Conservation (phyloP, 2,888 invertebrate species). For the Pseudeuparius sepicola region DNA sequence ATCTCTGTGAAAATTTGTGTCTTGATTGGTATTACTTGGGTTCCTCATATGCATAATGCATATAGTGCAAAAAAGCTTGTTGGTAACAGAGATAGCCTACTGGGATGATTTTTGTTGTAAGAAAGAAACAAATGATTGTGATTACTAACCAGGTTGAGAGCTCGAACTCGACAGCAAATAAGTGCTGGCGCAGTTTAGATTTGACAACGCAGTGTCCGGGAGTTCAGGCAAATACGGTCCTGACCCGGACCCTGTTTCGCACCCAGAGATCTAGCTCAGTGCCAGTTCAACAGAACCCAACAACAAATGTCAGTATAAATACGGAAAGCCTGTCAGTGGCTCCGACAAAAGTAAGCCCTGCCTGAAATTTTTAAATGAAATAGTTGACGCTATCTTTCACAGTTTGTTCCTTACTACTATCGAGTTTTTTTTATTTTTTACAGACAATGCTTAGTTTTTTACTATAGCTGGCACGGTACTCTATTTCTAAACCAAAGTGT, state of each 20-base stretch:
- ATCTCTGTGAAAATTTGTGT: too few species aligned
- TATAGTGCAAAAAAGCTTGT: too few species aligned
- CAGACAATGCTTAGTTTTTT: slow-evolving; percentile 20
- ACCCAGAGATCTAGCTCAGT: slow-evolving; percentile 55
- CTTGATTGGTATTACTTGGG: too few species aligned
- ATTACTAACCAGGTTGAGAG: slow-evolving; percentile 37
- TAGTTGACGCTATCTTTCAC: too few species aligned
- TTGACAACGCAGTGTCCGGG: slow-evolving; percentile 34
- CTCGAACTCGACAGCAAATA: slow-evolving; percentile 35
- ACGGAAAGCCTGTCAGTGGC: slow-evolving; percentile 30
- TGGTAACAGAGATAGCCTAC: too few species aligned
- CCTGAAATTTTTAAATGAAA: slow-evolving; percentile 11
- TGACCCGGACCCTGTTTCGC: slow-evolving; percentile 46
- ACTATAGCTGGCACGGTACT: slow-evolving; percentile 24
- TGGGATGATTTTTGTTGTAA: too few species aligned
- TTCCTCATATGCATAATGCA: too few species aligned
- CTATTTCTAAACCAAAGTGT: slow-evolving; percentile 19
- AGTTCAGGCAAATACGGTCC: slow-evolving; percentile 32
- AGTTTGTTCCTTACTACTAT: too few species aligned
- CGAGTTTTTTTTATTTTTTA: slow-evolving; percentile 2
- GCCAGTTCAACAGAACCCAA: slow-evolving; percentile 40
- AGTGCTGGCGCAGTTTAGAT: slow-evolving; percentile 46
- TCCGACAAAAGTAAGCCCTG: slow-evolving; percentile 36
- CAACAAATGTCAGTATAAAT: slow-evolving; percentile 26
- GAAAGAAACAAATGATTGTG: too few species aligned